Conservation (phyloP, 2,797 vertebrate genomes). For the Melanotaenia maccullochi region DNA sequence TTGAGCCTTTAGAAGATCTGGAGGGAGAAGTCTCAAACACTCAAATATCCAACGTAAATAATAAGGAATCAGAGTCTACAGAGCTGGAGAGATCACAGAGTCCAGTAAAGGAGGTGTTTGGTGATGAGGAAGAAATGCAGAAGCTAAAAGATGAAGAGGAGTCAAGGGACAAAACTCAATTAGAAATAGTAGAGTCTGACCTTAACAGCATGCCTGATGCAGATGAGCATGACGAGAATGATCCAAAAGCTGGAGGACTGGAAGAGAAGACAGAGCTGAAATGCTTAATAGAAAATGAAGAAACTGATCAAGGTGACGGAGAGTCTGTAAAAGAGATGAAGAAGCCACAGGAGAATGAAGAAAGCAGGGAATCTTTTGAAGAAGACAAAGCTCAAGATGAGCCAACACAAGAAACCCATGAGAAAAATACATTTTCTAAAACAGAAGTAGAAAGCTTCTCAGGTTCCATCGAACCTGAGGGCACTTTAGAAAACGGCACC, state of each 20-base stretch:
- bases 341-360: conserved; percentile 30
- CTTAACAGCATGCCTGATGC: conserved; percentile 23
- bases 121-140: conserved; percentile 11
- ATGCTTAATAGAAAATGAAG: background rate
- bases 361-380: conserved; percentile 11
- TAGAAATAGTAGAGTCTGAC: conserved; percentile 36
- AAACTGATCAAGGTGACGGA: conserved; percentile 30
- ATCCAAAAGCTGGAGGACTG: conserved; percentile 26
- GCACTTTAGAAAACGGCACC: conserved; percentile 12
- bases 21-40: conserved; percentile 24
- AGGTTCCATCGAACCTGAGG: conserved; percentile 27
- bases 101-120: conserved; percentile 16
- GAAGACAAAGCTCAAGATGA: conserved; percentile 13
- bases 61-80: background rate
- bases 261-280: conserved; percentile 34
- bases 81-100: conserved; percentile 41
- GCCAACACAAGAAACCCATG: conserved; percentile 1
- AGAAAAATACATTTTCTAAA: conserved; percentile 33
- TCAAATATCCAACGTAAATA: background rate
- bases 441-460: conserved; percentile 53
- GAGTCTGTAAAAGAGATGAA: background rate
- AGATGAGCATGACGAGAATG: conserved; percentile 24
- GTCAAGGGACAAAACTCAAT: conserved; percentile 16
- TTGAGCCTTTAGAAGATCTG: conserved; percentile 81
- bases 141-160: conserved; percentile 12